Percentiles rank a stretch among this genome's conserved stretches.
phyloP scores from a whole-genome alignment of 2,113 vertebrate species.

The human region DNA sequence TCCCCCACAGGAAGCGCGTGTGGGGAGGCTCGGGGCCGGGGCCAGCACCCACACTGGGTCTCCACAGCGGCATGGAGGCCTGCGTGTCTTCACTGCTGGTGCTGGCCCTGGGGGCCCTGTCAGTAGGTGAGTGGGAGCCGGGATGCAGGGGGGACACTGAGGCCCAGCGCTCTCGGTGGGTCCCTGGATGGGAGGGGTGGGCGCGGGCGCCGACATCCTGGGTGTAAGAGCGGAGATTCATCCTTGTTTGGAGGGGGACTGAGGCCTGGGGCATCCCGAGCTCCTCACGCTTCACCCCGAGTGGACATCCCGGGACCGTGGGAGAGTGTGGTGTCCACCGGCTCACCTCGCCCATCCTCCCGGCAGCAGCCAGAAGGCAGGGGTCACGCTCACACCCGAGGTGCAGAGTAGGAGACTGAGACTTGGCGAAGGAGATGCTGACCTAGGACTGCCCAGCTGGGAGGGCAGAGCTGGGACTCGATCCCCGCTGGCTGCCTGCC shows the following conservation, averaged over 20 bases:
- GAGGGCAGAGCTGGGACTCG: background rate
- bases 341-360: background rate
- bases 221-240: background rate
- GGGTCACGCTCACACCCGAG: background rate
- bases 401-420: background rate
- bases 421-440: fast-evolving
- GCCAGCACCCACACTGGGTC: too few species aligned
- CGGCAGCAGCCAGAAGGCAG: background rate
- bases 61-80: too few species aligned
- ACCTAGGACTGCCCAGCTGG: background rate
- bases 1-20: background rate
- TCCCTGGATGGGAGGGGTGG: too few species aligned
- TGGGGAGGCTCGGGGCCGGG: background rate
- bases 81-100: background rate
- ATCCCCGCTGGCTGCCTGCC: background rate
- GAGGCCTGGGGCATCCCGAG: background rate
- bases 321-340: too few species aligned
- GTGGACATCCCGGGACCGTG: background rate
- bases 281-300: background rate
- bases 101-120: background rate
- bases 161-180: fast-evolving
- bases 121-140: background rate
- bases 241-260: background rate
- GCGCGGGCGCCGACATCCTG: background rate
- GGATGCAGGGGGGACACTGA: background rate